Percentiles rank a stretch among this genome's conserved stretches.
Evolutionary conservation across 2,888 invertebrate genomes (phyloP).

Genomic region (Lathronympha strigana): DNA sequence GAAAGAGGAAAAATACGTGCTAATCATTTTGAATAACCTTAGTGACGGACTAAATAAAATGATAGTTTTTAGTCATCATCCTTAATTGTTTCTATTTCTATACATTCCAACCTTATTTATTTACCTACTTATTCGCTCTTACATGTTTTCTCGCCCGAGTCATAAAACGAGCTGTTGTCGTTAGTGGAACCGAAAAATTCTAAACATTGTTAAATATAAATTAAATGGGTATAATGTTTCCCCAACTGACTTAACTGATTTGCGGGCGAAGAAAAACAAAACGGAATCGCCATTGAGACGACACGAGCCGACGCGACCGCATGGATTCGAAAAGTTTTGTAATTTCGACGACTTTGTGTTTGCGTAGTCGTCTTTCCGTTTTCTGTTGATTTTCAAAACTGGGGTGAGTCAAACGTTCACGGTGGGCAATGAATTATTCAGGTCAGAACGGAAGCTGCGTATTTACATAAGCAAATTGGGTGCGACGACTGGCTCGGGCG

Average conservation of each 20-base stretch:
- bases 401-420: slow-evolving; percentile 71
- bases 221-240: slow-evolving; percentile 1
- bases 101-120: no score
- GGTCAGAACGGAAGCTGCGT: slow-evolving; percentile 78
- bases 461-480: slow-evolving; percentile 84
- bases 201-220: neutral
- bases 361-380: slow-evolving; percentile 64
- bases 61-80: no score
- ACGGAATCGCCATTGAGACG: slow-evolving; percentile 22
- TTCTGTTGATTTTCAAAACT: slow-evolving; percentile 79
- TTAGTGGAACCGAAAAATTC: no score
- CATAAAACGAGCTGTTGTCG: no score
- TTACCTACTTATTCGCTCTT: no score
- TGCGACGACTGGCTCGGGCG: slow-evolving; percentile 60
- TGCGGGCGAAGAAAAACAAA: slow-evolving; percentile 28
- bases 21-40: no score
- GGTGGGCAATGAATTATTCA: slow-evolving; percentile 80
- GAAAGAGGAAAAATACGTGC: no score
- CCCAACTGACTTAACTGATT: slow-evolving; percentile 1
- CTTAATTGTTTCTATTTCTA: no score
- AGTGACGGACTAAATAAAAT: no score
- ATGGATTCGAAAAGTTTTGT: slow-evolving; percentile 54
- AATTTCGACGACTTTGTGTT: slow-evolving; percentile 67
- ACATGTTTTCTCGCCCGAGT: no score
- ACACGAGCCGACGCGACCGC: slow-evolving; percentile 34